phyloP scores from a whole-genome alignment of 2,113 vertebrate species.

The Oreocharis arfaki region DNA sequence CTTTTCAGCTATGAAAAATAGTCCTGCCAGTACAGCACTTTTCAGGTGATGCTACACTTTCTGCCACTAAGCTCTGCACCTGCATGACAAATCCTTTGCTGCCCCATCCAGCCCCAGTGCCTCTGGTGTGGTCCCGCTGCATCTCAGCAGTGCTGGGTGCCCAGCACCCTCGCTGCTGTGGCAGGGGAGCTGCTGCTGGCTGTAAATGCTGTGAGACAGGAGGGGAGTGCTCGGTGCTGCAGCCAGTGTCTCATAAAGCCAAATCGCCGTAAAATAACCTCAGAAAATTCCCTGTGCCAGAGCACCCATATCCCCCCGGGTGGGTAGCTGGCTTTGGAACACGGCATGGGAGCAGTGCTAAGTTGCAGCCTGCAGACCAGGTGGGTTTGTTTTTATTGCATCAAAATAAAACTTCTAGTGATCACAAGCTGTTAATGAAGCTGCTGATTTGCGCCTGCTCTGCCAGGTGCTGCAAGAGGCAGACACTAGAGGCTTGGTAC shows the following conservation, averaged over 20 bases:
- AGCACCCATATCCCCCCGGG: not conserved
- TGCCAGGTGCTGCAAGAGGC: not conserved
- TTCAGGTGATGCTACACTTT: not conserved
- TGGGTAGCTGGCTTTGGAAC: not conserved
- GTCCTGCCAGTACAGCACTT: not conserved
- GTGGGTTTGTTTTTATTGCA: not conserved
- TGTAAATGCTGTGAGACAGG: not conserved
- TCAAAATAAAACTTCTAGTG: not conserved
- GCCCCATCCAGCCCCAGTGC: not conserved
- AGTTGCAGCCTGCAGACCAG: not conserved
- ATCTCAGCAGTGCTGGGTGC: not conserved
- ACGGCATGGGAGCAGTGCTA: rapidly evolving
- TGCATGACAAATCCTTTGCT: not conserved
- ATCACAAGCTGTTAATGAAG: constrained; percentile 36
- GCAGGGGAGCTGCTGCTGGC: not conserved
- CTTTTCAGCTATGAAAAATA: not conserved
- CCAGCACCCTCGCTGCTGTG: not conserved
- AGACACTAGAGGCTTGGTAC: not conserved
- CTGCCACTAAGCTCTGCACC: not conserved
- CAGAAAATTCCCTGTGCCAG: not conserved
- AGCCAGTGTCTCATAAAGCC: not conserved
- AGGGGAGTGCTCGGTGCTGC: not conserved
- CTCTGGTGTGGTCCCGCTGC: not conserved
- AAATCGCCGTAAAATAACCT: not conserved
- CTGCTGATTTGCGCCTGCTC: constrained; percentile 16